These are phyloP conservation scores for Mimas tiliae DNA, from an alignment of 2,888 invertebrate species.

Conservation along the genomic window DNA sequence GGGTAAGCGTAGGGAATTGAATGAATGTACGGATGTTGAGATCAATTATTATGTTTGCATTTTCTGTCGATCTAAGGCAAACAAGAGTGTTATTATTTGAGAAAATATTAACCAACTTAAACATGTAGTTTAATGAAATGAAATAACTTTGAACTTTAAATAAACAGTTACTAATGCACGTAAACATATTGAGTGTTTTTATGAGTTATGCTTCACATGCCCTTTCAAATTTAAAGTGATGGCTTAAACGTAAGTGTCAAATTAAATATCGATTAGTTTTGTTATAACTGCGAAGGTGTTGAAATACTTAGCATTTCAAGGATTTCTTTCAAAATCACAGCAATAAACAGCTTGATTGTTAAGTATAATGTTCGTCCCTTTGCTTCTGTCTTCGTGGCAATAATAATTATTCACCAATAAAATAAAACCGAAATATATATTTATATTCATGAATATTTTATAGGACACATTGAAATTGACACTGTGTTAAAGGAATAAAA, in stretches of 20 bases:
- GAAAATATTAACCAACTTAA: neutral
- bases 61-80: neutral
- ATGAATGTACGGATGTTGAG: neutral
- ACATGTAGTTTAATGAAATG: neutral
- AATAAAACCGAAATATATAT: neutral
- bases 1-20: neutral
- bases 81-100: neutral
- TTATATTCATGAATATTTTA: no score
- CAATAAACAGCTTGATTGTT: neutral
- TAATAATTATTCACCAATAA: neutral
- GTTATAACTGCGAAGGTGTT: slow-evolving; percentile 28
- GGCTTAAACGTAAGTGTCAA: slow-evolving; percentile 24
- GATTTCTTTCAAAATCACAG: slow-evolving; percentile 24
- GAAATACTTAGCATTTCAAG: slow-evolving; percentile 31
- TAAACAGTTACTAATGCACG: neutral
- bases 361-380: neutral
- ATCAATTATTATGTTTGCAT: neutral
- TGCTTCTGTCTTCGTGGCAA: neutral
- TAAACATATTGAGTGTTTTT: no score
- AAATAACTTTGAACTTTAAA: no score
- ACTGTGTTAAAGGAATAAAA: no score
- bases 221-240: neutral
- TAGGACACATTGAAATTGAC: no score
- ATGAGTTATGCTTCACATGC: neutral
- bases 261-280: slow-evolving; percentile 43